Evolutionary conservation across 2,797 vertebrate species (phyloP).

Genomic region (Spondyliosoma cantharus): DNA sequence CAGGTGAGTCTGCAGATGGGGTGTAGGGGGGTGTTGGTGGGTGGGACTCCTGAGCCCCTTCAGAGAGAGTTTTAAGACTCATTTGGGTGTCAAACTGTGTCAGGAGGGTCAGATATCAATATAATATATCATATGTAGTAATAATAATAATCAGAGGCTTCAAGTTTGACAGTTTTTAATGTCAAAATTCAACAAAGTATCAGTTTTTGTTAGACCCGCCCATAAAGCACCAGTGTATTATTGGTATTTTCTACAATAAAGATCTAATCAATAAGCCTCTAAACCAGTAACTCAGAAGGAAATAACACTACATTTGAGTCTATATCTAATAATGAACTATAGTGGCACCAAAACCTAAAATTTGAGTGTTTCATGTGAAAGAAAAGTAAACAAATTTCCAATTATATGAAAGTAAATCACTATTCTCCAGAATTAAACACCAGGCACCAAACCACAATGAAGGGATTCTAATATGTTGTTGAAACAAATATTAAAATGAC

Average conservation of each 20-base stretch:
- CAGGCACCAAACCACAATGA: too few relatives aligned
- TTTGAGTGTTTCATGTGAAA: too few relatives aligned
- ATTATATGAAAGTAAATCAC: background rate
- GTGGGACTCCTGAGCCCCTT: background rate
- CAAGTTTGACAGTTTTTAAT: background rate
- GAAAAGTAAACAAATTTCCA: too few relatives aligned
- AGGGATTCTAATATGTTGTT: too few relatives aligned
- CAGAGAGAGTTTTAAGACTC: background rate
- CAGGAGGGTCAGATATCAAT: background rate
- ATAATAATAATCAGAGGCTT: background rate
- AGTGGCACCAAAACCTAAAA: too few relatives aligned
- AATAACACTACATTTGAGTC: background rate
- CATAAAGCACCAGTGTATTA: background rate
- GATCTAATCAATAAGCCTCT: background rate
- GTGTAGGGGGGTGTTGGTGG: background rate
- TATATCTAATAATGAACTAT: background rate
- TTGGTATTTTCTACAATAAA: background rate
- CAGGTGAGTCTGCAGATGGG: conserved; percentile 72
- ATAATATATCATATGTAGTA: background rate
- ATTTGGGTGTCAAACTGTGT: background rate
- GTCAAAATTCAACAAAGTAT: background rate
- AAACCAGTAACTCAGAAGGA: background rate
- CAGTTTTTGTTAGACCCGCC: background rate
- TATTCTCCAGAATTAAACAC: background rate
- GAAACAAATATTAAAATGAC: too few relatives aligned